These are phyloP conservation scores for Euzetes globulus DNA, from an alignment of 2,888 invertebrate species.

Conservation along the genomic window DNA sequence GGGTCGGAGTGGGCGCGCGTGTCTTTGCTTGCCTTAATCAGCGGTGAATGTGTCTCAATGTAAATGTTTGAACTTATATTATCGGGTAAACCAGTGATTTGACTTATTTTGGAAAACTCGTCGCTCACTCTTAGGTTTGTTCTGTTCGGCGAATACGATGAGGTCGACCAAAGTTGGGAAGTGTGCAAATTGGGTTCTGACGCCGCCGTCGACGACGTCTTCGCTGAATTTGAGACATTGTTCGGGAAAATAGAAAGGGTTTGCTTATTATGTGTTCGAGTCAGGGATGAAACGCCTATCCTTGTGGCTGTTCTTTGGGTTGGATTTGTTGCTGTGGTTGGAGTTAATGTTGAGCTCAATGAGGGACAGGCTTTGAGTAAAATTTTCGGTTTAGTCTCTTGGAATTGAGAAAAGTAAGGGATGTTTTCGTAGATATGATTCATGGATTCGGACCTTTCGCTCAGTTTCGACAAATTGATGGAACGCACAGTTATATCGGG, in stretches of 20 bases:
- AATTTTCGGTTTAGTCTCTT: neutral
- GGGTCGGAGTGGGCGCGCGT: neutral
- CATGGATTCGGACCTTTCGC: neutral
- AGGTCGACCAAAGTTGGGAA: neutral
- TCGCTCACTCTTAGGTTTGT: neutral
- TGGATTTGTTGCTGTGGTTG: neutral
- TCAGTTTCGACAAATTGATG: neutral
- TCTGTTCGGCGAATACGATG: neutral
- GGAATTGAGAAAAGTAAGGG: neutral
- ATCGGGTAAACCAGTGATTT: neutral
- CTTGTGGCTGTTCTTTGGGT: constrained; percentile 33
- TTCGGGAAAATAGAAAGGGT: neutral
- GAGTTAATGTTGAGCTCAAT: neutral
- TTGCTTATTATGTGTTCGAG: constrained; percentile 37
- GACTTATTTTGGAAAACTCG: neutral
- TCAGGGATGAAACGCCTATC: constrained; percentile 40
- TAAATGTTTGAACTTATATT: neutral
- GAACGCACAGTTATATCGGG: neutral
- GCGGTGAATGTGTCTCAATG: neutral
- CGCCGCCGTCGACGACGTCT: neutral
- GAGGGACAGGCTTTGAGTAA: neutral
- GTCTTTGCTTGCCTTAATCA: neutral
- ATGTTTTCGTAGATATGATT: constrained; percentile 30
- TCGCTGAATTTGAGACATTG: neutral
- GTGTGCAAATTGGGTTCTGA: constrained; percentile 11